Percentiles rank a stretch among this genome's conserved stretches.
These are phyloP conservation scores for Cisticola juncidis DNA, from an alignment of 2,113 vertebrate species.

Conservation along the genomic window DNA sequence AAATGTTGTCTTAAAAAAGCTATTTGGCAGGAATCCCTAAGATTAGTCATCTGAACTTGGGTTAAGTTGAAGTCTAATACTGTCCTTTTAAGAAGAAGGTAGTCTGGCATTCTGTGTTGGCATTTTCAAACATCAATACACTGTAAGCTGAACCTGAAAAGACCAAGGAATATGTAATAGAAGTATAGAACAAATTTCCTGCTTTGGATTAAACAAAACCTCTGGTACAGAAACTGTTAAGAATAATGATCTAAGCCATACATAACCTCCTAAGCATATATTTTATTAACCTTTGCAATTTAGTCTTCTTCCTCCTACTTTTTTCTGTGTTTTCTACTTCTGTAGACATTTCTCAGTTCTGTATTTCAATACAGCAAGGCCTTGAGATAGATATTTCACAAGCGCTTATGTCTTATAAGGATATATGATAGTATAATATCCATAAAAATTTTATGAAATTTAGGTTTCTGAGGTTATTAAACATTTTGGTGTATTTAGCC, in stretches of 20 bases:
- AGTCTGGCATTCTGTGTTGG: not conserved
- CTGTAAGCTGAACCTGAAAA: not conserved
- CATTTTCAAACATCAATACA: conserved; percentile 10
- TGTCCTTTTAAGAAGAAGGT: not conserved
- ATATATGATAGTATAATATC: not conserved
- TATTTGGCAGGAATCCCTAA: not conserved
- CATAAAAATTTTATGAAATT: not conserved
- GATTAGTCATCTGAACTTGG: not conserved
- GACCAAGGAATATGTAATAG: not conserved
- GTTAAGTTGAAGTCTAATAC: not conserved
- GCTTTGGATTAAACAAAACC: not conserved
- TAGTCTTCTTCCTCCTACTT: not conserved
- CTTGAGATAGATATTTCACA: not conserved
- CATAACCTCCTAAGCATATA: not conserved
- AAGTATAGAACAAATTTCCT: not conserved
- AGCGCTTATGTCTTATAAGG: not conserved
- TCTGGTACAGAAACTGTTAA: not conserved
- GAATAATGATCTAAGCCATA: not conserved
- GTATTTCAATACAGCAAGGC: not conserved
- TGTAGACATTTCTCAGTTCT: not conserved
- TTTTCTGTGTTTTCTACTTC: not conserved
- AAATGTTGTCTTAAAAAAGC: conserved; percentile 23
- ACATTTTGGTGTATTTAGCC: not conserved
- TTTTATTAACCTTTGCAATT: not conserved
- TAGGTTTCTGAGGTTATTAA: not conserved